A percentile compares a stretch with the other conserved stretches of the same genome.
These are phyloP conservation scores for Callipepla californica DNA, from an alignment of 2,113 vertebrate species.

Conservation along the genomic window DNA sequence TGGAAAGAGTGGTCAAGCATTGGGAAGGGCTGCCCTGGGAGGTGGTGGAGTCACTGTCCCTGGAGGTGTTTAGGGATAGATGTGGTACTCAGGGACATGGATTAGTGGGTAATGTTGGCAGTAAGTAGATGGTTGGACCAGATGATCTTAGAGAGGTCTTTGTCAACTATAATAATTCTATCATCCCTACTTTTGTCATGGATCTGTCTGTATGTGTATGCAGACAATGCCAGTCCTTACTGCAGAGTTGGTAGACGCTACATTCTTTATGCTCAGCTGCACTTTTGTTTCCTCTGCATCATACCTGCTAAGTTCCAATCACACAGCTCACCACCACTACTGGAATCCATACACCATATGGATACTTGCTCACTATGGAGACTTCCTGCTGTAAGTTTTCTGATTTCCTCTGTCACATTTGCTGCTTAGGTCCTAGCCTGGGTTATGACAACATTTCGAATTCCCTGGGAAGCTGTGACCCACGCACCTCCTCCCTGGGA, in stretches of 20 bases:
- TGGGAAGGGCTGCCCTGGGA: no score
- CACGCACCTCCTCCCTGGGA: background rate
- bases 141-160: no score
- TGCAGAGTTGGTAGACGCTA: background rate
- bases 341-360: background rate
- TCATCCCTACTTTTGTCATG: background rate
- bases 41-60: no score
- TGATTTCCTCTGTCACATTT: background rate
- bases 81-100: no score
- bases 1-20: no score
- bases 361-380: no score
- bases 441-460: background rate
- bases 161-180: no score
- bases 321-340: background rate
- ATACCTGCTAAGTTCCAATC: background rate
- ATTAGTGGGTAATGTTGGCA: no score
- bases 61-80: no score
- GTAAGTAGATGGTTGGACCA: no score
- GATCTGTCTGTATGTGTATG: background rate
- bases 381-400: background rate
- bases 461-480: background rate
- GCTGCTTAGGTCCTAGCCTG: background rate
- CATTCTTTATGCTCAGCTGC: background rate
- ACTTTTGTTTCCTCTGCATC: background rate
- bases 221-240: background rate